Evolutionary conservation across 2,113 vertebrate genomes (phyloP).

Genomic region (Anguilla japonica): DNA sequence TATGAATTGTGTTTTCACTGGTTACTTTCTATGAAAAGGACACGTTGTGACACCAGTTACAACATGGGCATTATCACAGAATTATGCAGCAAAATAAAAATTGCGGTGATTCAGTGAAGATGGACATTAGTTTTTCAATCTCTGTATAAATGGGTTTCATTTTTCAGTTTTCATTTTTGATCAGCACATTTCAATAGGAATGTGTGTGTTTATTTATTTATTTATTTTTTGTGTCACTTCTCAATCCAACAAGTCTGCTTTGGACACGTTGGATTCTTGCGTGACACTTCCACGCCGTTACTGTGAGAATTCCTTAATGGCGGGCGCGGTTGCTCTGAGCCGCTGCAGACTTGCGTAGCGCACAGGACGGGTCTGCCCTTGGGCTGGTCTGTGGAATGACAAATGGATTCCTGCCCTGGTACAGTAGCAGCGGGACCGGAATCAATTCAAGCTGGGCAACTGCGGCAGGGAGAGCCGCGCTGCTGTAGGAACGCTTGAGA

Average conservation of each 20-base stretch:
- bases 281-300: background rate
- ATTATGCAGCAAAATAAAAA: background rate
- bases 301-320: background rate
- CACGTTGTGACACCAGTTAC: background rate
- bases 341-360: too few relatives aligned
- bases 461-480: background rate
- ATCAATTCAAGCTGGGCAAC: background rate
- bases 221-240: background rate
- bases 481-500: background rate
- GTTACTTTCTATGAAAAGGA: background rate
- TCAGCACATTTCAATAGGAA: background rate
- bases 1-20: background rate
- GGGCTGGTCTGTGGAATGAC: background rate
- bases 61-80: background rate
- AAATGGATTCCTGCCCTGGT: background rate
- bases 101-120: background rate
- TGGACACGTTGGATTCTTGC: background rate
- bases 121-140: background rate
- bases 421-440: background rate
- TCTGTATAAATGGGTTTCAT: background rate
- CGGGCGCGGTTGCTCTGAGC: background rate
- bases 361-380: background rate
- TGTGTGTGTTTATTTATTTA: too few relatives aligned
- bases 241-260: background rate
- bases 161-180: background rate